Evolutionary conservation across 2,113 vertebrate species (phyloP).

Genomic region (Mormoops blainvillei): DNA sequence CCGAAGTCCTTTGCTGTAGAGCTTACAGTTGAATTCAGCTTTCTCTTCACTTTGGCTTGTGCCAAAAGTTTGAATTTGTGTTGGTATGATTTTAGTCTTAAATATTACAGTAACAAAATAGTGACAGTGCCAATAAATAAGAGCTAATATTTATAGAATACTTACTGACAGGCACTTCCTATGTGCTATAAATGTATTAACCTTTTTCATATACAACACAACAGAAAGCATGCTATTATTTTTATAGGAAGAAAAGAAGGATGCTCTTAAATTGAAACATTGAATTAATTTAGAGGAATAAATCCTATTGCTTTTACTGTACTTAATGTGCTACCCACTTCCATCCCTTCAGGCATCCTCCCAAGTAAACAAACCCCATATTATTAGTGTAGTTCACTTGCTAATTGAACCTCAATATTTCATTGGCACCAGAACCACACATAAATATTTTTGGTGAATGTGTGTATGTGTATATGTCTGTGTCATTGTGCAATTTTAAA

Average conservation of each 20-base stretch:
- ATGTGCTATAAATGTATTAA: neutral
- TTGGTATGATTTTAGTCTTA: neutral
- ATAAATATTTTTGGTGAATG: neutral
- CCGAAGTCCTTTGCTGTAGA: neutral
- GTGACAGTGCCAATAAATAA: neutral
- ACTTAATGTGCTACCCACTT: neutral
- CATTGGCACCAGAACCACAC: neutral
- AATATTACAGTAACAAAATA: neutral
- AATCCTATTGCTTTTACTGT: neutral
- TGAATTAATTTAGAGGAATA: neutral
- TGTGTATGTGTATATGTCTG: neutral
- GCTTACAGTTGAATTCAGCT: neutral
- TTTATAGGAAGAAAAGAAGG: neutral
- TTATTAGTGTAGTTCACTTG: neutral
- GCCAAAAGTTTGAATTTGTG: neutral
- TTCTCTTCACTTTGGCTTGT: neutral
- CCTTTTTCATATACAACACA: neutral
- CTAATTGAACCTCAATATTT: conserved; percentile 30
- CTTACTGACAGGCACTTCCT: neutral
- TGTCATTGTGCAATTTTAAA: neutral
- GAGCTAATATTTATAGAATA: neutral
- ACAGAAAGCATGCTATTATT: neutral
- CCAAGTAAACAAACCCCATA: neutral
- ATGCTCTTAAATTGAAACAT: neutral
- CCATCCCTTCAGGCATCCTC: neutral